A percentile compares a stretch with the other conserved stretches of the same genome.
Evolutionary conservation across 1,140 invertebrate species (phyloP).

Genomic region (Procambarus virginalis): DNA sequence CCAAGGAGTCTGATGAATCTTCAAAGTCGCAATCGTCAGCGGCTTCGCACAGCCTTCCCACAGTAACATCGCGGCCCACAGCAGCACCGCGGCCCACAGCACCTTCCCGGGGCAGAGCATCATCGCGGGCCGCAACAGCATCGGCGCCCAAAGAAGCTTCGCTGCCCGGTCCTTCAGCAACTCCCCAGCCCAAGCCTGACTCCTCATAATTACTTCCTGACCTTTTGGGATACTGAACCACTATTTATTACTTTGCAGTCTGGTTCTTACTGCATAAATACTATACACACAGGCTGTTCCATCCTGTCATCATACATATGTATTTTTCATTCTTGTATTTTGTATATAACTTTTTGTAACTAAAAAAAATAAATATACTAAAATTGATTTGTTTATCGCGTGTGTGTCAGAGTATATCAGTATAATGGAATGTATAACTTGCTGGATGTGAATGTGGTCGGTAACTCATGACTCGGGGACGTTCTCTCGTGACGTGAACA

Average conservation of each 20-base stretch:
- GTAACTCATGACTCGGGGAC: too few relatives aligned
- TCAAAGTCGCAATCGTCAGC: not conserved
- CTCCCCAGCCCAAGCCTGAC: not conserved
- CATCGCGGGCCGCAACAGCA: not conserved
- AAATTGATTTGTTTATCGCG: not conserved
- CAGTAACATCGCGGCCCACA: not conserved
- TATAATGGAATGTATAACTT: too few relatives aligned
- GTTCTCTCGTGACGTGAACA: too few relatives aligned
- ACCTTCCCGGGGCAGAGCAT: not conserved
- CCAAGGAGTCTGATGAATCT: not conserved
- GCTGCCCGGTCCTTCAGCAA: not conserved
- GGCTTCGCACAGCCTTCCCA: not conserved
- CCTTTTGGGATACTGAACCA: not conserved
- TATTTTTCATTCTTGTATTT: not conserved
- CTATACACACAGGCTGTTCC: not conserved
- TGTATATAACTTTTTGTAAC: not conserved
- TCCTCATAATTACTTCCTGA: not conserved
- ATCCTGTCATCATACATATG: not conserved
- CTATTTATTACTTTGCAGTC: not conserved
- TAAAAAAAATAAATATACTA: not conserved
- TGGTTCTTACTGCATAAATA: too few relatives aligned
- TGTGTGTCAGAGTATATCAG: too few relatives aligned
- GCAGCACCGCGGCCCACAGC: not conserved
- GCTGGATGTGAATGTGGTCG: too few relatives aligned
- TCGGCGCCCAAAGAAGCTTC: not conserved